Percentiles rank a stretch among this genome's conserved stretches.
phyloP scores from a whole-genome alignment of 2,888 invertebrate species.

The Eupelmus urozonus region DNA sequence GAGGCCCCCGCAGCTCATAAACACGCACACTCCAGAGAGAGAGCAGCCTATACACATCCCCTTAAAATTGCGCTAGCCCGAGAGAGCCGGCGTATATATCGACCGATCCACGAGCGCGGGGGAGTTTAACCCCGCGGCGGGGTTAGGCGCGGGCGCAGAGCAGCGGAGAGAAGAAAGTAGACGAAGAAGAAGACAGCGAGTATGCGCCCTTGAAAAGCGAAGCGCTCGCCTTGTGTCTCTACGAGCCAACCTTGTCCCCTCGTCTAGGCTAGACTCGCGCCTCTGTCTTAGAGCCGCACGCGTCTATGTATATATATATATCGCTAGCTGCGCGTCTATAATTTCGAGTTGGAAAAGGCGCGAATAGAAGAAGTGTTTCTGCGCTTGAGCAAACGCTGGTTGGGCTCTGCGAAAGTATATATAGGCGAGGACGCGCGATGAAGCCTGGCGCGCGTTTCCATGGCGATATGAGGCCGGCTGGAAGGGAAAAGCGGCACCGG shows the following conservation, averaged over 20 bases:
- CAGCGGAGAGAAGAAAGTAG: not conserved
- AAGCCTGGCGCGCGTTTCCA: slow-evolving; percentile 58
- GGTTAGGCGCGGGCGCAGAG: not conserved
- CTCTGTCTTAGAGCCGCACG: not conserved
- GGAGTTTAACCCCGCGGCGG: not conserved
- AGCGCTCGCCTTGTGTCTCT: slow-evolving; percentile 8
- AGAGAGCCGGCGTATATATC: not conserved
- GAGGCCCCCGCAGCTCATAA: too few relatives aligned
- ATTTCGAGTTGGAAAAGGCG: slow-evolving; percentile 7
- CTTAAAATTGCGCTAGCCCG: not conserved
- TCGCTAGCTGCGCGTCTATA: slow-evolving; percentile 42
- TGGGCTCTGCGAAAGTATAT: too few relatives aligned
- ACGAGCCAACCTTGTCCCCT: slow-evolving; percentile 40
- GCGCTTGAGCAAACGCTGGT: too few relatives aligned
- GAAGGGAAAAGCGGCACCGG: not conserved
- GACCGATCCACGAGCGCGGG: not conserved
- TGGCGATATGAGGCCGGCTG: slow-evolving; percentile 56
- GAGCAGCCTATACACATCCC: too few relatives aligned
- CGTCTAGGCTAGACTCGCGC: slow-evolving; percentile 18
- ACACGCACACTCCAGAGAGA: too few relatives aligned
- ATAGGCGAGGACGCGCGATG: too few relatives aligned
- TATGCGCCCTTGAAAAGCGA: slow-evolving; percentile 54
- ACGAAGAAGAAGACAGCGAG: slow-evolving; percentile 8
- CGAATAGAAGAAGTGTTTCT: not conserved
- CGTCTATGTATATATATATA: slow-evolving; percentile 29